phyloP scores from a whole-genome alignment of 2,888 invertebrate genomes.

The Teleiodes luculella region DNA sequence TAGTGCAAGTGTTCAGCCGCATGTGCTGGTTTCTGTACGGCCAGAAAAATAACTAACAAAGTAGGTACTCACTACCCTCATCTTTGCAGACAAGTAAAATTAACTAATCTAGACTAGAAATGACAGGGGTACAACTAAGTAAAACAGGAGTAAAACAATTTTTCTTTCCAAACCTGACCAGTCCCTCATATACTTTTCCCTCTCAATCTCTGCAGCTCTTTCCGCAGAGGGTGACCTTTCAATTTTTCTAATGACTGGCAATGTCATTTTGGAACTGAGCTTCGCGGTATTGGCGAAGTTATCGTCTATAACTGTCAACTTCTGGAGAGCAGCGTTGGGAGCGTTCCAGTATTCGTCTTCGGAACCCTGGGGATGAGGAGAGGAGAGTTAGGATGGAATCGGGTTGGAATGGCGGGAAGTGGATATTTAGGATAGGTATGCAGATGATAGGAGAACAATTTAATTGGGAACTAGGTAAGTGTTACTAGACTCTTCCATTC shows the following conservation, averaged over 20 bases:
- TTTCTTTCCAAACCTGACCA: slow-evolving; percentile 47
- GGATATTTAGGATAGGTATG: no score
- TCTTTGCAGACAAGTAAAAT: no score
- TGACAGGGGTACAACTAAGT: no score
- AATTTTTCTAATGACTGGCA: slow-evolving; percentile 48
- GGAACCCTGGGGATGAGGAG: slow-evolving; percentile 24
- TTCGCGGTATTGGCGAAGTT: slow-evolving; percentile 36
- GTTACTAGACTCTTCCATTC: no score
- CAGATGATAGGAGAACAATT: no score
- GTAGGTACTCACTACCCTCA: no score
- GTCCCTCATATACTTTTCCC: slow-evolving; percentile 56
- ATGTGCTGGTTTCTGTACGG: no score
- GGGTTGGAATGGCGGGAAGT: not conserved
- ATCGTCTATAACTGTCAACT: slow-evolving; percentile 45
- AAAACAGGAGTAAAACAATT: no score
- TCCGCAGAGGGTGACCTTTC: slow-evolving; percentile 57
- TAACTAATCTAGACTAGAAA: no score
- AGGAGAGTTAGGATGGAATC: not conserved
- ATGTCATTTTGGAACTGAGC: slow-evolving; percentile 42
- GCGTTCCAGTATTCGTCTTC: slow-evolving; percentile 54
- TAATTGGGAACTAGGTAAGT: no score
- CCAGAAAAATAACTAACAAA: no score
- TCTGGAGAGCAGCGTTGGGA: slow-evolving; percentile 29
- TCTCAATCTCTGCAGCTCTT: slow-evolving; percentile 51
- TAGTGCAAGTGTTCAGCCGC: no score